Evolutionary conservation across 2,888 invertebrate species (phyloP).

Genomic region (Dryobota labecula): DNA sequence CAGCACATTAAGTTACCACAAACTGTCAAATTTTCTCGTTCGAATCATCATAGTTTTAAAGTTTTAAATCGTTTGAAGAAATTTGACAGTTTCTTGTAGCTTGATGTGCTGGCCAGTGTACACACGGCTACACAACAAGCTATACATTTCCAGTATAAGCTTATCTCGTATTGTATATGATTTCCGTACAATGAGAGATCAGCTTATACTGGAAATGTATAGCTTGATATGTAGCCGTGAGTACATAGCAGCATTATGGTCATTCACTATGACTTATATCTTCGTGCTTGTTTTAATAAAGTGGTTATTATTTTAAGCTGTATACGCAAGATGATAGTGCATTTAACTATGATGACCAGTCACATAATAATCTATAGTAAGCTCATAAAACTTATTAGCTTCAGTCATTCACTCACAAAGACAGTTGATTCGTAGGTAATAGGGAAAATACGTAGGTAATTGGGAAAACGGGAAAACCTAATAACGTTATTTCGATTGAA

Average conservation of each 20-base stretch:
- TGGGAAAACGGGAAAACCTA: constrained; percentile 27
- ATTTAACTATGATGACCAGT: neutral
- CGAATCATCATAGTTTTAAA: too few species aligned
- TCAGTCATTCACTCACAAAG: neutral
- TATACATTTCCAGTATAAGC: too few species aligned
- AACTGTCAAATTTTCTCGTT: too few species aligned
- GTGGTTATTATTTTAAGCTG: neutral
- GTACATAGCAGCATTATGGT: neutral
- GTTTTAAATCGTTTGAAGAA: too few species aligned
- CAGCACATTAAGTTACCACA: too few species aligned
- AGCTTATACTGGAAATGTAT: too few species aligned
- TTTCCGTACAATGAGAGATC: too few species aligned
- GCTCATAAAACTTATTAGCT: neutral
- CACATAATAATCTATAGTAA: neutral
- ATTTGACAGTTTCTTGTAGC: too few species aligned
- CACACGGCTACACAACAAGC: too few species aligned
- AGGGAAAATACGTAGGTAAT: constrained; percentile 7
- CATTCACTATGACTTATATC: neutral
- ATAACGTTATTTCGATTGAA: neutral
- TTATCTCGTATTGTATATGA: too few species aligned
- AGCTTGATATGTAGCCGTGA: too few species aligned
- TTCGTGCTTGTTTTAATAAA: neutral
- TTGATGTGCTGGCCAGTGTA: too few species aligned
- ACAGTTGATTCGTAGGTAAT: neutral
- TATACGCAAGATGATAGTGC: neutral